Evolutionary conservation across 2,888 invertebrate genomes (phyloP).

Genomic region (Mactromeris polynyma): DNA sequence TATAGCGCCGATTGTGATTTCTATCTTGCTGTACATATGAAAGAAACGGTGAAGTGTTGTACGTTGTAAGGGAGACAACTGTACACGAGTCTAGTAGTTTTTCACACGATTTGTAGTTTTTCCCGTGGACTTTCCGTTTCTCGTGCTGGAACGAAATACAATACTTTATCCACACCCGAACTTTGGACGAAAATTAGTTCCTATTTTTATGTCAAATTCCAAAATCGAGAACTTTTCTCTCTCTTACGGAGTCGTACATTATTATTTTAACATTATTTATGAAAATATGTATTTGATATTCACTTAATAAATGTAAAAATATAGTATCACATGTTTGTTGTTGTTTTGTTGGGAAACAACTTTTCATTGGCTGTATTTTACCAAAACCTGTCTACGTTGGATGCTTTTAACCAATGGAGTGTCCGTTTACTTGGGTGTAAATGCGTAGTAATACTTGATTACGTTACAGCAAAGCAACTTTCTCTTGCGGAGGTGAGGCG

Average conservation of each 20-base stretch:
- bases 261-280: neutral
- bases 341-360: neutral
- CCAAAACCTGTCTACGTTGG: slow-evolving; percentile 31
- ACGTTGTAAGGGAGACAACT: too few relatives aligned
- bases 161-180: neutral
- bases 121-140: too few relatives aligned
- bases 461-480: slow-evolving; percentile 47
- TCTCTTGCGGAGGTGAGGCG: slow-evolving; percentile 71
- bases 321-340: neutral
- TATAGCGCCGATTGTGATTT: too few relatives aligned
- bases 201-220: neutral
- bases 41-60: too few relatives aligned
- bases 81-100: too few relatives aligned
- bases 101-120: too few relatives aligned
- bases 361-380: slow-evolving; percentile 24
- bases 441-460: slow-evolving; percentile 57
- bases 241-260: neutral
- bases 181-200: slow-evolving; percentile 16
- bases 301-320: neutral
- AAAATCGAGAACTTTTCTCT: neutral
- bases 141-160: neutral
- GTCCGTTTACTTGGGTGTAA: neutral
- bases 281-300: neutral
- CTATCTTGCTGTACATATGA: too few relatives aligned
- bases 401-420: slow-evolving; percentile 37